Evolutionary conservation across 2,888 invertebrate species (phyloP).

Genomic region (Phytoseiulus persimilis): DNA sequence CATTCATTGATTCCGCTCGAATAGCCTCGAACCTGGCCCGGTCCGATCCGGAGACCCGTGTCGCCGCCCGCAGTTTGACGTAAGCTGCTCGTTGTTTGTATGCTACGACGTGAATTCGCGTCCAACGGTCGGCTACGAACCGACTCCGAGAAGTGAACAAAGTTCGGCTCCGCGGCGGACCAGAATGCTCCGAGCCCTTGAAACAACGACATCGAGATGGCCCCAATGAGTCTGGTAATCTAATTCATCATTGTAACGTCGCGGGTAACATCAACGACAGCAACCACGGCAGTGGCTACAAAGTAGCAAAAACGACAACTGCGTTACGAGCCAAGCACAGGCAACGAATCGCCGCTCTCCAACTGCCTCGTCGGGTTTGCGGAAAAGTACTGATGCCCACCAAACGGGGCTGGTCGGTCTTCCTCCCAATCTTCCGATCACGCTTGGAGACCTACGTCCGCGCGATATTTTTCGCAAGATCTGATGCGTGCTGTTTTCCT

Average conservation of each 20-base stretch:
- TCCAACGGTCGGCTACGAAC: background rate
- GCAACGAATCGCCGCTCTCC: background rate
- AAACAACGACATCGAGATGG: background rate
- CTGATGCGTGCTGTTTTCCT: background rate
- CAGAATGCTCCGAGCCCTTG: background rate
- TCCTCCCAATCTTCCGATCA: background rate
- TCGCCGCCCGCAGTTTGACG: too few species aligned
- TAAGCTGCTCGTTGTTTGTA: background rate
- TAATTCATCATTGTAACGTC: constrained; percentile 5
- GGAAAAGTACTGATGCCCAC: too few species aligned
- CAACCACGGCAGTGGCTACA: background rate
- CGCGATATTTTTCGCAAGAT: too few species aligned
- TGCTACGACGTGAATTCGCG: background rate
- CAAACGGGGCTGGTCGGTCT: background rate
- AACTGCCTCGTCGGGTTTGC: too few species aligned
- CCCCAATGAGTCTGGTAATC: background rate
- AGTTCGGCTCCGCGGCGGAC: background rate
- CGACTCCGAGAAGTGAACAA: background rate
- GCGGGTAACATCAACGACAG: background rate
- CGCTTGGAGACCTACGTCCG: background rate
- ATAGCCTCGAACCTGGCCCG: background rate
- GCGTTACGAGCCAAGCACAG: background rate
- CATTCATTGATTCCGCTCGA: background rate
- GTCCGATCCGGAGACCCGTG: too few species aligned
- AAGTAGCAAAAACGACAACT: background rate